Conservation (phyloP, 2,888 invertebrate genomes). For the Aphrophora alni region DNA sequence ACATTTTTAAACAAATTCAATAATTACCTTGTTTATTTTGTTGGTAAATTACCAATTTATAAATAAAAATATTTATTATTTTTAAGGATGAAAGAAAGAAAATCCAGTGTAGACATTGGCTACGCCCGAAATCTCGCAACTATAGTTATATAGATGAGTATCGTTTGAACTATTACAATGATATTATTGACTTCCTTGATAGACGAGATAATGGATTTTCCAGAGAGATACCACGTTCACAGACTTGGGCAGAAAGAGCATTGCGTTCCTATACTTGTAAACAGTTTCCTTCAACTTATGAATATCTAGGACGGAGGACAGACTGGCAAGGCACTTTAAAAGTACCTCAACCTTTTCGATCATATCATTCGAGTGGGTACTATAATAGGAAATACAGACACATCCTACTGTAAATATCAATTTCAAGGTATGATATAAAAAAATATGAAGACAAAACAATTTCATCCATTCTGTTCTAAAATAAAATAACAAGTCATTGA, state of each 20-base stretch:
- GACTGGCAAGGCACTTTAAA: neutral
- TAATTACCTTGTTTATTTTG: too few relatives aligned
- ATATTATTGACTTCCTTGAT: constrained; percentile 83
- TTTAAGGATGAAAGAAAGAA: neutral
- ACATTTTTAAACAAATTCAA: too few relatives aligned
- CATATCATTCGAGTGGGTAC: neutral
- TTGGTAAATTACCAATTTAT: too few relatives aligned
- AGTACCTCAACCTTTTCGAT: neutral
- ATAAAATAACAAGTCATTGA: too few relatives aligned
- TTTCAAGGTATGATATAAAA: too few relatives aligned
- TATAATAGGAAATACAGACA: neutral
- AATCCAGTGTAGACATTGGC: constrained; percentile 71
- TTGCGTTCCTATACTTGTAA: constrained; percentile 68
- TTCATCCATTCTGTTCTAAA: too few relatives aligned
- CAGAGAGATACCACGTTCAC: constrained; percentile 76
- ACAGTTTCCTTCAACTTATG: neutral
- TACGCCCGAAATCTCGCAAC: constrained; percentile 80
- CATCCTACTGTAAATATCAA: neutral
- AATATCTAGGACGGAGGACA: neutral
- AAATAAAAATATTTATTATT: too few relatives aligned
- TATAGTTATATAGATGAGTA: constrained; percentile 85
- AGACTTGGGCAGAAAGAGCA: constrained; percentile 86
- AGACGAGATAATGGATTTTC: constrained; percentile 70
- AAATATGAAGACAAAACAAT: too few relatives aligned
- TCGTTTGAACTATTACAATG: constrained; percentile 84